Conservation (phyloP, 2,113 vertebrate genomes). For the Dipodomys ordii region DNA sequence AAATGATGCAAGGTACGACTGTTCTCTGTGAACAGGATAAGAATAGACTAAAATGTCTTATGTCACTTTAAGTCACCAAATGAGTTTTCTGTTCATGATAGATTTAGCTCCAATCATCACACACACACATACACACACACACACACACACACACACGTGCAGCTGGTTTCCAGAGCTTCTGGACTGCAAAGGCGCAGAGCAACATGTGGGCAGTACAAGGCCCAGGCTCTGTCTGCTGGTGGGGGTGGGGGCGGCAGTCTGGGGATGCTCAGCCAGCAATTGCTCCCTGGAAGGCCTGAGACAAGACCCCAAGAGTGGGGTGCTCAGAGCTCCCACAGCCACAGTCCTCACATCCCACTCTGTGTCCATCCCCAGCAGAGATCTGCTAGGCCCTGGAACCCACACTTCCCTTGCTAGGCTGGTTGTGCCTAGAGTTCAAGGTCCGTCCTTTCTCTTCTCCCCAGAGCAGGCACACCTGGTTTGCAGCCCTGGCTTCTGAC, state of each 20-base stretch:
- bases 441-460: not conserved
- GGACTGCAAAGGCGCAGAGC: not conserved
- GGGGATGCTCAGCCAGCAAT: not conserved
- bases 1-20: not conserved
- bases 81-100: not conserved
- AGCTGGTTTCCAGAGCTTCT: not conserved
- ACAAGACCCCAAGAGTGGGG: too few species aligned
- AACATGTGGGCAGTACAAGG: fast-evolving
- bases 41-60: not conserved
- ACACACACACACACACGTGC: too few species aligned
- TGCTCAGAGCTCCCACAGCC: not conserved
- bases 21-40: not conserved
- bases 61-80: not conserved
- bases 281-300: not conserved
- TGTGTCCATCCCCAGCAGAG: not conserved
- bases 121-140: not conserved
- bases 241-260: not conserved
- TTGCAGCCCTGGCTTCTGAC: too few species aligned
- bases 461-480: fast-evolving
- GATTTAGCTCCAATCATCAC: not conserved
- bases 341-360: not conserved
- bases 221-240: not conserved
- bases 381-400: not conserved
- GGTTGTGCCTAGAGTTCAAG: not conserved
- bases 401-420: fast-evolving